Evolutionary conservation across 2,888 invertebrate genomes (phyloP), one percentile per base, ranked within the genome.

Genomic region (Ophion ventricosus): DNA sequence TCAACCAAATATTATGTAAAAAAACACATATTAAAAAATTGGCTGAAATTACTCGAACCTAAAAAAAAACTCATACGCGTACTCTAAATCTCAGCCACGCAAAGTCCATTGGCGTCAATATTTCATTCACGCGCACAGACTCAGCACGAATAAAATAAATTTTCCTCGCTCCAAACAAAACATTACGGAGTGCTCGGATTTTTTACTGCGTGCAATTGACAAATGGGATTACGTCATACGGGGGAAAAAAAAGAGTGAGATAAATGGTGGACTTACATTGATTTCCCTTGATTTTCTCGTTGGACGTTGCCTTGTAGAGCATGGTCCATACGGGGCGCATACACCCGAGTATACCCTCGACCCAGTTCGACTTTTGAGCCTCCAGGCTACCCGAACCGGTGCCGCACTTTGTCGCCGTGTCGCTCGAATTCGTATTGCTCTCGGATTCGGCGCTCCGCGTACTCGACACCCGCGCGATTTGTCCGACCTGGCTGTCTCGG

Each of bases 281-380:
- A 82, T 93, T 92, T 85, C 94, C 95, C 91, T 96, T 97, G 84
- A 95, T 95, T 84, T 93, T 93, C 90, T 97, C 97, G 89, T 95
- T 95, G 14, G 95, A 95, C 0, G 96, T 94, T 17, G 96, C 96
- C 92, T 97, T 97, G 73, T 97, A 97, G 81, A 98, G 97, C 88
- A 98, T 95, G n/a, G 97, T 96, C 93, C 97, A 95, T 11, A 99
- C 96, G 0, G 98, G 98, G 84, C 97, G 95, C 91, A 99, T 96
- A 91, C 99, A 99, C 1, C 98, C 97, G 88, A 98, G 94, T 79
- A 99, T 95, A 0, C 98, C 98, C 85, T 96, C 96, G 92, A 97
- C 95, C 97, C 97, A 97, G 87, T 95, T 95, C 86, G 96, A 94
- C 92, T 96, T 95, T 74, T 94, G 92, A 78, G 94, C 93, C 84